Conservation (phyloP, 2,888 invertebrate genomes). For the Oscheius sp. region DNA sequence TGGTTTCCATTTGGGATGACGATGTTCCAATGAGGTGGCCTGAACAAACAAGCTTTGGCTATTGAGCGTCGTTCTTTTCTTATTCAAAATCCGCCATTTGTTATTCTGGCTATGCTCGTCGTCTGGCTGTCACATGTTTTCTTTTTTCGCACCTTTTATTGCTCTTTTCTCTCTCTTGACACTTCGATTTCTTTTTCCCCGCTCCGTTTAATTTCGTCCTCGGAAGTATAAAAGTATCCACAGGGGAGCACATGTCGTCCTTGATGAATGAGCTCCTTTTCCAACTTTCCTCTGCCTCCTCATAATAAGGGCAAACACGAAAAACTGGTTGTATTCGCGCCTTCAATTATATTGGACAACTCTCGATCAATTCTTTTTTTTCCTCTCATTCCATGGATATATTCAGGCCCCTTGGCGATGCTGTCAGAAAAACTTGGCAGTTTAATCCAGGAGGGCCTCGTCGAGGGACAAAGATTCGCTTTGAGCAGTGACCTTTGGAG, state of each 20-base stretch:
- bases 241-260: neutral
- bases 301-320: neutral
- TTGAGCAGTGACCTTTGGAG: constrained; percentile 62
- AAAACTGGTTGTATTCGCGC: constrained; percentile 3
- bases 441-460: constrained; percentile 65
- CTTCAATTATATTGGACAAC: neutral
- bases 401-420: constrained; percentile 32
- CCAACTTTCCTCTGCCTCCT: neutral
- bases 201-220: neutral
- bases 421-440: constrained; percentile 59
- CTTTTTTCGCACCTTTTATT: constrained; percentile 14
- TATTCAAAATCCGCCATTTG: neutral
- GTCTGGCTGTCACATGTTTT: neutral
- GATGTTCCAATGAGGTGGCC: too few relatives aligned
- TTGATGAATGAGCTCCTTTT: constrained; percentile 4
- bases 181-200: too few relatives aligned
- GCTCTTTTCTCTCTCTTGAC: neutral
- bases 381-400: too few relatives aligned
- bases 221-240: neutral
- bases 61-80: neutral
- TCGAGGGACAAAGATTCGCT: constrained; percentile 60
- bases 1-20: neutral
- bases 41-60: constrained; percentile 12
- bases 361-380: neutral
- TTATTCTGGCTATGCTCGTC: too few relatives aligned